phyloP scores from a whole-genome alignment of 2,888 invertebrate genomes.

The Apamea anceps region DNA sequence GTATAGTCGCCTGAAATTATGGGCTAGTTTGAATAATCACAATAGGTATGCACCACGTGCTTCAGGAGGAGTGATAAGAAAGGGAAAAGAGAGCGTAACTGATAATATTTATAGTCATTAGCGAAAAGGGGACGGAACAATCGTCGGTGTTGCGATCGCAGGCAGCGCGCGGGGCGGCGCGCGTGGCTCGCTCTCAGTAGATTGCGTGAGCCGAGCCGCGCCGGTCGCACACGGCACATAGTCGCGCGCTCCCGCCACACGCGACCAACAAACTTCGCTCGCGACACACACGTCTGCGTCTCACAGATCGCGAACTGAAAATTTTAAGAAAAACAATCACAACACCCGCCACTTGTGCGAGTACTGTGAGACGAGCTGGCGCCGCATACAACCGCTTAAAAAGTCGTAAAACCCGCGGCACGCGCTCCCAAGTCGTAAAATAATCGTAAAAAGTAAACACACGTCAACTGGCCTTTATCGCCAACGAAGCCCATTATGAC shows the following conservation, averaged over 20 bases:
- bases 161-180: conserved; percentile 91
- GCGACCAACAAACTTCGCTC: conserved; percentile 87
- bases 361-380: conserved; percentile 79
- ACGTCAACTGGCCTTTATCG: conserved; percentile 89
- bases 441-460: conserved; percentile 91
- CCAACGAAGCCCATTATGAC: conserved; percentile 89
- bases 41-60: conserved; percentile 79
- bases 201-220: conserved; percentile 92
- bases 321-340: conserved; percentile 70
- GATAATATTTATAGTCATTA: conserved; percentile 90
- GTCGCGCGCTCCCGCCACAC: conserved; percentile 83
- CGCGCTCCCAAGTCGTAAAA: conserved; percentile 89
- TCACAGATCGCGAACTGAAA: conserved; percentile 72
- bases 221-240: conserved; percentile 86
- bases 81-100: conserved; percentile 88
- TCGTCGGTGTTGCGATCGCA: conserved; percentile 83
- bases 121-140: conserved; percentile 90
- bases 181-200: conserved; percentile 91
- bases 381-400: conserved; percentile 86
- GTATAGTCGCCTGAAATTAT: conserved; percentile 32
- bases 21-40: conserved; percentile 41
- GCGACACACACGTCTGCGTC: conserved; percentile 80
- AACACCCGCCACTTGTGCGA: conserved; percentile 65
- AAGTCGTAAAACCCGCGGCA: conserved; percentile 89
- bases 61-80: conserved; percentile 85